Evolutionary conservation across 2,113 vertebrate species (phyloP), one percentile per base, ranked within the genome.

Genomic region (Channa maculata): DNA sequence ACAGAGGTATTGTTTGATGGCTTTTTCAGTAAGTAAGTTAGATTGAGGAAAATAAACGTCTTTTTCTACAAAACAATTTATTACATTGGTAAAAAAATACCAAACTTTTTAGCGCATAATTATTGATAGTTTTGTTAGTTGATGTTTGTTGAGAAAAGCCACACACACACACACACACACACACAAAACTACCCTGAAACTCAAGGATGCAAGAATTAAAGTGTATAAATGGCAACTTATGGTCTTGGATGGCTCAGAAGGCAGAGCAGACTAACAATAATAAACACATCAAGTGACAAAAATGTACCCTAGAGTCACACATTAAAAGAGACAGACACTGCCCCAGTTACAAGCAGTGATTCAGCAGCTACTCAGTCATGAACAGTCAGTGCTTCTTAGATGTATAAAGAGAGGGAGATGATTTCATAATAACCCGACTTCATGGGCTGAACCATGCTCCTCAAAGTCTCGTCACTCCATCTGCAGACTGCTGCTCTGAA

Each of bases 321-420:
- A 60, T 9, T 3, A 41, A 57, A 13, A 61, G 13, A 14, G 46
- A 67, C 37, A 48, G 37, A 14, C 57, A 39, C 43, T 44, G 71
- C 53, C 57, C 64, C 39, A 38, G 37, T 38, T 76, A 10, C 54
- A 75, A 39, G 15, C 15, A 34, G 45, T 79, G 74, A 86, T 62
- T 80, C 68, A 84, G 67, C 48, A 68, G 53, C 58, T 34, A 41
- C 57, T 79, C 78, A 63, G 80, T 70, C 61, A 41, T 14, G 4
- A 34, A 34, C 57, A 53, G 60, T 49, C 8, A 0, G 34, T 41
- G 39, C 39, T 45, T 72, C 52, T 41, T 46, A 45, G 72, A 73
- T 24, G 59, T 5, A 15, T 37, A 68, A 53, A 6, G 44, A 83
- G 73, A 73, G 54, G 76, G 85, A 90, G 88, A 88, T 88, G 88